These are phyloP conservation scores for Seriola rivoliana DNA, from an alignment of 2,113 vertebrate species.

Conservation along the genomic window DNA sequence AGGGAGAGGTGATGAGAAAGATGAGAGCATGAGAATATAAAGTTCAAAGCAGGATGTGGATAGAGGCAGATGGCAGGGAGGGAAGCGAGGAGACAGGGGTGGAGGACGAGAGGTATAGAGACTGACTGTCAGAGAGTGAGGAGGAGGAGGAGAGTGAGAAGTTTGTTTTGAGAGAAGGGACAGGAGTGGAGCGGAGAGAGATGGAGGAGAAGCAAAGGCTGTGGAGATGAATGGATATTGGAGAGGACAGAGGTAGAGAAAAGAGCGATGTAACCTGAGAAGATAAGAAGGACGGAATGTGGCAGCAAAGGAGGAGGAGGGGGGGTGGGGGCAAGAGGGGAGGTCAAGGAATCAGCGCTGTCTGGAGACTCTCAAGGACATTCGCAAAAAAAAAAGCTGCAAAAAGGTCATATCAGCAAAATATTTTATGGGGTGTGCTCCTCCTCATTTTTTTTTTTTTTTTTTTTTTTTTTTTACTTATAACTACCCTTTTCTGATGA, in stretches of 20 bases:
- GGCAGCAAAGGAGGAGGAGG: not conserved
- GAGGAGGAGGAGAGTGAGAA: not conserved
- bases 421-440: not conserved
- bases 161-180: constrained; percentile 18
- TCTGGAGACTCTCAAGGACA: constrained; percentile 1
- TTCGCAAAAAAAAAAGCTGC: not conserved
- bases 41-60: constrained; percentile 31
- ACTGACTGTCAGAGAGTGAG: constrained; percentile 1
- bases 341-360: constrained; percentile 33
- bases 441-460: no score
- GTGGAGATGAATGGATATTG: constrained; percentile 40
- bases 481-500: constrained; percentile 5
- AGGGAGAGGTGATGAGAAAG: not conserved
- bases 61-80: constrained; percentile 25
- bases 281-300: constrained; percentile 29
- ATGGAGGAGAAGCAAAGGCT: not conserved
- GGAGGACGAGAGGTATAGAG: not conserved
- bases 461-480: not conserved
- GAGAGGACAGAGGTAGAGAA: constrained; percentile 41
- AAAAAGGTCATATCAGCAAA: constrained; percentile 16
- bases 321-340: not conserved
- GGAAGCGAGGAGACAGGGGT: constrained; percentile 10
- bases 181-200: constrained; percentile 10
- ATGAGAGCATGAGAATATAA: not conserved
- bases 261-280: constrained; percentile 40